phyloP scores from a whole-genome alignment of 2,113 vertebrate species.

The Rhinolophus ferrumequinum region DNA sequence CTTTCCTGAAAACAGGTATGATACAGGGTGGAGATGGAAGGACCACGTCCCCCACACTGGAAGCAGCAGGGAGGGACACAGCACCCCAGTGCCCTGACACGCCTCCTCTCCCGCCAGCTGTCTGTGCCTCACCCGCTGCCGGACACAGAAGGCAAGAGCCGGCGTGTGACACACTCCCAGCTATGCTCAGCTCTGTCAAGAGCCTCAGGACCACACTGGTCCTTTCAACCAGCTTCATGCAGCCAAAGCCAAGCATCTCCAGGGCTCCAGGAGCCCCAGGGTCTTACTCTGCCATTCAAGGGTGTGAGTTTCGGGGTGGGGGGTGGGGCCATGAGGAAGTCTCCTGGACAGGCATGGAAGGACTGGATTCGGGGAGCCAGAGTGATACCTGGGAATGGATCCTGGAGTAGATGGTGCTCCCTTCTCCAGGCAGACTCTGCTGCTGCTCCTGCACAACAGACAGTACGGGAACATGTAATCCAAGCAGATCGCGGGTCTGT shows the following conservation, averaged over 20 bases:
- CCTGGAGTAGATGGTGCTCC: background rate
- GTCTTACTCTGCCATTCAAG: background rate
- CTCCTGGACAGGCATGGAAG: too few relatives aligned
- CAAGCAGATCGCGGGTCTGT: accelerated
- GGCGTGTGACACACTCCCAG: accelerated
- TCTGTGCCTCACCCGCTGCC: background rate
- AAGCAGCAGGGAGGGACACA: background rate
- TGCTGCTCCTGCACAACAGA: background rate
- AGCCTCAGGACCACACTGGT: background rate
- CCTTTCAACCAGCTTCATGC: background rate
- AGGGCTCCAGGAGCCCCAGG: background rate
- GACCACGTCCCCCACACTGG: accelerated
- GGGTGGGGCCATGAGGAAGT: background rate
- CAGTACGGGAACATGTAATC: background rate
- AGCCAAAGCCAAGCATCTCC: background rate
- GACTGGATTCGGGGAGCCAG: background rate
- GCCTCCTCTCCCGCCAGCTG: background rate
- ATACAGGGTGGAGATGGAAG: background rate
- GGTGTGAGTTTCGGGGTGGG: background rate
- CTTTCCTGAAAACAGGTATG: background rate
- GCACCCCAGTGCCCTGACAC: too few relatives aligned
- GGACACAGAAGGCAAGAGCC: background rate
- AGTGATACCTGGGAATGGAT: constrained; percentile 53
- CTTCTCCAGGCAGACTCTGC: background rate
- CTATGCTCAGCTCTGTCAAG: background rate